Percentiles rank a stretch among this genome's conserved stretches.
Conservation (phyloP, 92 coral and sea anemone genomes). For the Epizoanthus illoricatus region DNA sequence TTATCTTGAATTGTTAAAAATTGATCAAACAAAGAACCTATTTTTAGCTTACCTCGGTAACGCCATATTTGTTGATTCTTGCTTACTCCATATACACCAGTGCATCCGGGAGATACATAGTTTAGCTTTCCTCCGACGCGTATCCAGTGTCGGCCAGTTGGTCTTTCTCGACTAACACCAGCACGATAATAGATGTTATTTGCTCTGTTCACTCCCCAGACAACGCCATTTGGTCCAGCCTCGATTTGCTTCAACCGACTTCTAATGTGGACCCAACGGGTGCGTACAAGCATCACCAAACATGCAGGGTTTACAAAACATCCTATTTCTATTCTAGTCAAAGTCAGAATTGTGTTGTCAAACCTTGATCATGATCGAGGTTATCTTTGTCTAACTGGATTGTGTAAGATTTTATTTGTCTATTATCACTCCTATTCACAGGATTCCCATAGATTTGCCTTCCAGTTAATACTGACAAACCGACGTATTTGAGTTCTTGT, state of each 20-base stretch:
- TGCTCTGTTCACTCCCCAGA: slow-evolving; percentile 34
- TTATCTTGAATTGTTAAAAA: no score
- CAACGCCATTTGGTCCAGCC: slow-evolving; percentile 20
- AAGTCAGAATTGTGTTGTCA: no score
- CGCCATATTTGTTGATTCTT: slow-evolving; percentile 27
- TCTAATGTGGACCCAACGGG: slow-evolving; percentile 8
- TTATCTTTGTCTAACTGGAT: no score
- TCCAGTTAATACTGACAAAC: no score
- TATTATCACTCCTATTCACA: no score
- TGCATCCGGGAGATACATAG: slow-evolving; percentile 21
- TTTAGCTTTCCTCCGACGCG: slow-evolving; percentile 33
- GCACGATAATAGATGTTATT: slow-evolving; percentile 27
- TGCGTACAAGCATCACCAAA: not conserved
- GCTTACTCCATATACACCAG: slow-evolving; percentile 28
- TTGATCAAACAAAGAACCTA: no score
- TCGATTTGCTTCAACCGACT: slow-evolving; percentile 25
- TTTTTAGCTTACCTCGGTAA: slow-evolving; percentile 8
- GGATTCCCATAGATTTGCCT: no score
- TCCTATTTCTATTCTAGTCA: no score
- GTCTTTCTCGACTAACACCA: slow-evolving; percentile 18
- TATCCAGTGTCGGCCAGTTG: slow-evolving; percentile 23
- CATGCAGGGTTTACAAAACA: no score
- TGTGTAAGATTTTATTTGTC: no score
- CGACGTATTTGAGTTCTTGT: no score
- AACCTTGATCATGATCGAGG: no score